phyloP scores from a whole-genome alignment of 1,140 invertebrate genomes.

The Neodiprion fabricii region DNA sequence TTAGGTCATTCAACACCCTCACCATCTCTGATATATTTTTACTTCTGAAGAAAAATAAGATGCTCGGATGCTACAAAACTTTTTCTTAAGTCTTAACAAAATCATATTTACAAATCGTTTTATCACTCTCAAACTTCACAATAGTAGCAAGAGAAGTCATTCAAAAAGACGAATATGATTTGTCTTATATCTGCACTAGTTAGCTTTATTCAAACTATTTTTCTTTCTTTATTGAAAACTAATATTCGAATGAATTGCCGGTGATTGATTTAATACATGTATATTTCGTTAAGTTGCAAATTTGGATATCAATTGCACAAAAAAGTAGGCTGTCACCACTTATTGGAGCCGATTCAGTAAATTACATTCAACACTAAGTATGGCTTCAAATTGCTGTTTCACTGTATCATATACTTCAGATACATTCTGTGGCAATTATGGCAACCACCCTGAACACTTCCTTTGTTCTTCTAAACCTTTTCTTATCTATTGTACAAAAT shows the following conservation, averaged over 20 bases:
- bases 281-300: too few relatives aligned
- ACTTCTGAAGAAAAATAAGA: background rate
- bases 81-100: background rate
- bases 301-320: too few relatives aligned
- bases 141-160: background rate
- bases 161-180: background rate
- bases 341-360: too few relatives aligned
- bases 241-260: background rate
- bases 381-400: too few relatives aligned
- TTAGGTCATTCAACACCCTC: conserved; percentile 1
- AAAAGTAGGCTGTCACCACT: too few relatives aligned
- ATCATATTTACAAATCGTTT: background rate
- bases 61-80: background rate
- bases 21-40: background rate
- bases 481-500: conserved; percentile 3
- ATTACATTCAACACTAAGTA: too few relatives aligned
- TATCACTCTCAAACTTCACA: background rate
- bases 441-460: background rate
- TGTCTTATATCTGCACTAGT: background rate
- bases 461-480: background rate
- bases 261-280: too few relatives aligned
- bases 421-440: too few relatives aligned
- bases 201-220: background rate
- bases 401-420: too few relatives aligned
- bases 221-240: background rate